Percentiles rank a stretch among this genome's conserved stretches.
phyloP scores from a whole-genome alignment of 2,888 invertebrate genomes.

The Thecophora atra region DNA sequence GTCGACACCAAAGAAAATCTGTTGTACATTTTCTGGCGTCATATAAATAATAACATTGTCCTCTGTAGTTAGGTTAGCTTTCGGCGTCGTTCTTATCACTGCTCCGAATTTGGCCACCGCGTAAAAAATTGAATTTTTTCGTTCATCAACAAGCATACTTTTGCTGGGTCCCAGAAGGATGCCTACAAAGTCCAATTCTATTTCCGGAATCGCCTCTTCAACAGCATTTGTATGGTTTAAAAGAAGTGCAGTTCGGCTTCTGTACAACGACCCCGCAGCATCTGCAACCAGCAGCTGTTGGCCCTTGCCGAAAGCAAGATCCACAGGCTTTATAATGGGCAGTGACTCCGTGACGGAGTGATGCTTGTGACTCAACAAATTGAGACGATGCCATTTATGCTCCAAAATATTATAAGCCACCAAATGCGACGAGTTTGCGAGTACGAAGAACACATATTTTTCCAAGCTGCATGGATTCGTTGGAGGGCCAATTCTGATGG shows the following conservation, averaged over 20 bases:
- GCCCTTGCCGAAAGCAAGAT: constrained; percentile 55
- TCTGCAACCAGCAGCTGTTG: constrained; percentile 57
- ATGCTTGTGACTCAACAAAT: constrained; percentile 53
- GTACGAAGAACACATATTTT: constrained; percentile 57
- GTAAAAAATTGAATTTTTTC: constrained; percentile 57
- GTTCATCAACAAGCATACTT: constrained; percentile 52
- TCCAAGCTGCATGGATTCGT: constrained; percentile 53
- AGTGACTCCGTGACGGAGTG: constrained; percentile 52
- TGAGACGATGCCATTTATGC: constrained; percentile 55
- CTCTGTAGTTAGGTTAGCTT: constrained; percentile 56
- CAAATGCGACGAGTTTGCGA: constrained; percentile 49
- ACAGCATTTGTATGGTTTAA: constrained; percentile 5
- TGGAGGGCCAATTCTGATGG: constrained; percentile 53
- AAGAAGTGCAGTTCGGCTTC: constrained; percentile 34
- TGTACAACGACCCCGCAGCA: constrained; percentile 55
- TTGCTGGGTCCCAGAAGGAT: constrained; percentile 56
- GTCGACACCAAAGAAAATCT: constrained; percentile 58
- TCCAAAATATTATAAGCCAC: constrained; percentile 57
- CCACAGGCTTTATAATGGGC: constrained; percentile 55
- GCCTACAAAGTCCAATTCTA: constrained; percentile 50
- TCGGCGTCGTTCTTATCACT: constrained; percentile 55
- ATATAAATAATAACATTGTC: constrained; percentile 61
- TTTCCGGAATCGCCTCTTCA: neutral
- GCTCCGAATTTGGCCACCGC: constrained; percentile 61
- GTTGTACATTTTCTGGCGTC: constrained; percentile 60